Evolutionary conservation across 2,888 invertebrate genomes (phyloP), one percentile per base, ranked within the genome.

Genomic region (Ormia ochracea): DNA sequence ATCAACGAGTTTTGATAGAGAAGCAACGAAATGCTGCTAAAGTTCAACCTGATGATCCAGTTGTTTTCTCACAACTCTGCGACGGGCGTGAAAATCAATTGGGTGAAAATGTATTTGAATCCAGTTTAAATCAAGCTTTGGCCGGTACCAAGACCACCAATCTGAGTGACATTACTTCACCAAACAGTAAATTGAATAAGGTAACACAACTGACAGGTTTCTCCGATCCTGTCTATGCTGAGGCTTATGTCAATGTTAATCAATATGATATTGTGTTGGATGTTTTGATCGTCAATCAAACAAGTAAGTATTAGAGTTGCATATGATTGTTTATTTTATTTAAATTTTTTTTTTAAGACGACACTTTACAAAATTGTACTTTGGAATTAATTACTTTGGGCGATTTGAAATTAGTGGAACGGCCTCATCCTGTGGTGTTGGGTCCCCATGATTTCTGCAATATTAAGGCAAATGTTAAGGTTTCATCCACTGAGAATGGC

Each of bases 401-500:
- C 50, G 98, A 99, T 90, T 91, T 99, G 87, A 98, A 99, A 86
- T 92, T 99, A 83, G 99, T 99, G 43, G 99, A 99, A 91, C 96
- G 99, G 85, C 99, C 99, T 0, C 95, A 95, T 85, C 96, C 98
- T 0, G 94, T 98, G 65, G 98, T 99, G 65, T 91, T 99, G 83
- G 99, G 97, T 4, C 98, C 99, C 0, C 93, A 98, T 85, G 99
- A 99, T 91, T 99, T 97, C 90, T 96, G 98, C 86, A 96, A 98
- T 89, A 99, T 99, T 86, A 98, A 98, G 90, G 99, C 99, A 6
- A 98, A 97, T 88, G 98, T 99, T 45, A 99, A 99, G 91, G 98
- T 98, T n/a, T 97, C 99, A 0, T 99, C 98, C 12, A 99, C 99
- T 0, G 99, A 99, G 91, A 99, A 99, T 90, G 99, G 99, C 75